A percentile compares a stretch with the other conserved stretches of the same genome.
phyloP scores from a whole-genome alignment of 2,888 invertebrate species.

The Chloromyia formosa region DNA sequence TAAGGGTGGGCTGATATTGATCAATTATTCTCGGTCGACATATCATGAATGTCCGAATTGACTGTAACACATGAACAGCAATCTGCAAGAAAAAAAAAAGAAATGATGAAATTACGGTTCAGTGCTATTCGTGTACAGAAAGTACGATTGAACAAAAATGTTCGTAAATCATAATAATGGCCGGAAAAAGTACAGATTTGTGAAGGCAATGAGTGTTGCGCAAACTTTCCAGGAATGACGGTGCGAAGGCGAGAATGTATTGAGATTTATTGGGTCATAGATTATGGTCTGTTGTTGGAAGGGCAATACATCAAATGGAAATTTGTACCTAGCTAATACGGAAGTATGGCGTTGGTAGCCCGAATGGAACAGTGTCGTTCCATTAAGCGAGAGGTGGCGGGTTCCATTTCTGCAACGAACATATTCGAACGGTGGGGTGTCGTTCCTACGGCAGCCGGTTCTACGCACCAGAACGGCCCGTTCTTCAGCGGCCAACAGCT shows the following conservation, averaged over 20 bases:
- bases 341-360: neutral
- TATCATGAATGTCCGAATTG: constrained; percentile 15
- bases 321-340: neutral
- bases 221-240: neutral
- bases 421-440: no score
- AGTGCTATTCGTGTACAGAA: constrained; percentile 8
- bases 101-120: constrained; percentile 29
- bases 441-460: no score
- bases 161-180: constrained; percentile 32
- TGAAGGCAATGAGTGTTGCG: constrained; percentile 16
- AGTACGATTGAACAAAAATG: neutral
- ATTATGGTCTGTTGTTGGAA: no score
- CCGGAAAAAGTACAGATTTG: constrained; percentile 8
- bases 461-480: no score
- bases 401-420: no score
- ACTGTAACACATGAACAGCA: constrained; percentile 12
- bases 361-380: no score
- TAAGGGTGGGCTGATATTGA: constrained; percentile 20
- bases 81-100: constrained; percentile 17
- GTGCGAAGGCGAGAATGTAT: no score
- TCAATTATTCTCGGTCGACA: constrained; percentile 22
- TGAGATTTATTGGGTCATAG: no score
- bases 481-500: no score
- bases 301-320: neutral
- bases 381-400: no score